These are phyloP conservation scores for Paracanthobrama guichenoti DNA, from an alignment of 2,113 vertebrate genomes.

Conservation along the genomic window DNA sequence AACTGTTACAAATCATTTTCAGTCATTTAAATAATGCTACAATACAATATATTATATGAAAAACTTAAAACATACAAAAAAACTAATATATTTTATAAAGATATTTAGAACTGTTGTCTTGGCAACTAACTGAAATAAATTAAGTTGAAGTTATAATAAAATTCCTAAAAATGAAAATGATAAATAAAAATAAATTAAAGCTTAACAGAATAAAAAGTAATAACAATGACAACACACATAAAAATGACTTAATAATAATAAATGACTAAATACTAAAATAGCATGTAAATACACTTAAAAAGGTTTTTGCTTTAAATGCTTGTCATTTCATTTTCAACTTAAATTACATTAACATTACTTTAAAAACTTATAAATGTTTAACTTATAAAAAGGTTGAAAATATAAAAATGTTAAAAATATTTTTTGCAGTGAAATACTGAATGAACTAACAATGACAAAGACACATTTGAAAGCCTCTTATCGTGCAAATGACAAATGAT, in stretches of 20 bases:
- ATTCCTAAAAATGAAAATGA: background rate
- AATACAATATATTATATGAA: background rate
- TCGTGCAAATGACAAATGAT: background rate
- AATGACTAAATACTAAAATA: background rate
- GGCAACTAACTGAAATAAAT: background rate
- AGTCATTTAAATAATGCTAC: background rate
- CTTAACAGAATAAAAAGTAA: background rate
- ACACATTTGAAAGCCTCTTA: background rate
- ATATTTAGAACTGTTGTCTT: background rate
- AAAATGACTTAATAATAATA: background rate
- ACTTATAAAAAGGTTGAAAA: too few relatives aligned
- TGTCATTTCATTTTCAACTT: too few relatives aligned
- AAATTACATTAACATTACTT: too few relatives aligned
- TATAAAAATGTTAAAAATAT: too few relatives aligned
- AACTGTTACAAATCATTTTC: background rate
- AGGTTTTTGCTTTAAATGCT: too few relatives aligned
- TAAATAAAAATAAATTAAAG: background rate
- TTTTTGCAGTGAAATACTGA: background rate
- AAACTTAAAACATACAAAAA: background rate
- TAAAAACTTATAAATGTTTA: too few relatives aligned
- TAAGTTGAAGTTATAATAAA: background rate
- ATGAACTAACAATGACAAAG: background rate
- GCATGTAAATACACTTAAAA: background rate
- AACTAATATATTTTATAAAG: too few relatives aligned
- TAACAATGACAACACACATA: background rate